Evolutionary conservation across 2,113 vertebrate genomes (phyloP).

Genomic region (Capreolus pygargus): DNA sequence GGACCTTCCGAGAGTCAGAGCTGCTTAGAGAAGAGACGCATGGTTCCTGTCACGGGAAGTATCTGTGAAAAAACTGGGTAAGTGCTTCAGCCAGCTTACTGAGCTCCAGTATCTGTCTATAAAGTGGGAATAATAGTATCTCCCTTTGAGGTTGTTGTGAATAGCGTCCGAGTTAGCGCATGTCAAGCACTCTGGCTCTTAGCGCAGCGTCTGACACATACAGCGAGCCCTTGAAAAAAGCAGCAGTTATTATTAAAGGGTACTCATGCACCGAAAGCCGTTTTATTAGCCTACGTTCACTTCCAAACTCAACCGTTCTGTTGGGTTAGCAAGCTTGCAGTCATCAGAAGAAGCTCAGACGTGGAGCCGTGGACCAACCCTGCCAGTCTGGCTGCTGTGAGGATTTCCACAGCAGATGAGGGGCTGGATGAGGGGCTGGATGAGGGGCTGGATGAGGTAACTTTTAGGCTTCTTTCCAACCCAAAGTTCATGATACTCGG

Average conservation of each 20-base stretch:
- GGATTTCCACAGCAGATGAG: not conserved
- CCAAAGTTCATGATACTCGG: not conserved
- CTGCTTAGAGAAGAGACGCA: not conserved
- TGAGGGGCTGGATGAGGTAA: no score
- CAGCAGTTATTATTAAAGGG: not conserved
- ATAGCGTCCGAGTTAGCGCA: not conserved
- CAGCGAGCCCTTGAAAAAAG: not conserved
- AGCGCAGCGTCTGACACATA: not conserved
- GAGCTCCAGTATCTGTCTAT: not conserved
- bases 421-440: not conserved
- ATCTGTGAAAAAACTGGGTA: not conserved
- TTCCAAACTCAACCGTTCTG: not conserved
- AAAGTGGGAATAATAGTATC: not conserved
- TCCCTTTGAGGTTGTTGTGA: not conserved
- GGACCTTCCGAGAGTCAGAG: not conserved
- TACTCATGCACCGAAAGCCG: not conserved
- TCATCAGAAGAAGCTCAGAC: not conserved
- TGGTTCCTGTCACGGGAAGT: not conserved
- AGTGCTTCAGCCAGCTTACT: not conserved
- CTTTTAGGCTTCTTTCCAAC: not conserved
- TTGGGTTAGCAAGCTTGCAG: not conserved
- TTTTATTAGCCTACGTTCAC: constrained; percentile 13
- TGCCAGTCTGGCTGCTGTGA: not conserved
- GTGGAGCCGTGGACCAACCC: not conserved
- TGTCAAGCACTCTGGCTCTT: not conserved